Evolutionary conservation across 2,113 vertebrate species (phyloP).

Genomic region (Hippocampus zosterae): DNA sequence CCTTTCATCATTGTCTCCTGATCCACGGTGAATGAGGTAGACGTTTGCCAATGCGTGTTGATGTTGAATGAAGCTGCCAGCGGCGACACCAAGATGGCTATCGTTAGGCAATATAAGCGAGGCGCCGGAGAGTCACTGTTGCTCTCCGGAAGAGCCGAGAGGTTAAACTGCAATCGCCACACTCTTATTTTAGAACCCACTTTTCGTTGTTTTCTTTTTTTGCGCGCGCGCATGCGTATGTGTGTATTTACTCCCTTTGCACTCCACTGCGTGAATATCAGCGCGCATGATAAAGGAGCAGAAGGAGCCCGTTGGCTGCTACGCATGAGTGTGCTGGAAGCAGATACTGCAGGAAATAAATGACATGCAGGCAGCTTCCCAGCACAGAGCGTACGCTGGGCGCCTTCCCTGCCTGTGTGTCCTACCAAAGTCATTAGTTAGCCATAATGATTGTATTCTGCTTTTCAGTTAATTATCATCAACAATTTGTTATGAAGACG

Average conservation of each 20-base stretch:
- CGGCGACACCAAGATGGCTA: slow-evolving; percentile 54
- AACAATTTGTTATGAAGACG: slow-evolving; percentile 4
- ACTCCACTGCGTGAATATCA: slow-evolving; percentile 48
- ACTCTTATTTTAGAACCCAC: slow-evolving; percentile 28
- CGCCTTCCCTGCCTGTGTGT: slow-evolving; percentile 45
- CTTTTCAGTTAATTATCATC: slow-evolving; percentile 20
- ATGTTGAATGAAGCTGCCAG: slow-evolving; percentile 35
- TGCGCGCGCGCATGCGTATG: slow-evolving; percentile 32
- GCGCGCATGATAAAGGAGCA: slow-evolving; percentile 63
- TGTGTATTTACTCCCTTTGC: slow-evolving; percentile 46
- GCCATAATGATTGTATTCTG: slow-evolving; percentile 25
- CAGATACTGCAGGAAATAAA: slow-evolving; percentile 67
- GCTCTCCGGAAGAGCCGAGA: slow-evolving; percentile 55
- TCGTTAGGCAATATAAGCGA: slow-evolving; percentile 40
- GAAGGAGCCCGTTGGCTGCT: slow-evolving; percentile 64
- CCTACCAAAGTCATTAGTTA: slow-evolving; percentile 48
- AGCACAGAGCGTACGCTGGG: slow-evolving; percentile 50
- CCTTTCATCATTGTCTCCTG: background rate
- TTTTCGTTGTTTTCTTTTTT: background rate
- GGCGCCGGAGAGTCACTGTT: slow-evolving; percentile 54
- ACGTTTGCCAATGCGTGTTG: slow-evolving; percentile 40
- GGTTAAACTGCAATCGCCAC: slow-evolving; percentile 64
- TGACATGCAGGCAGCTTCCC: slow-evolving; percentile 51
- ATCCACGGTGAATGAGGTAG: slow-evolving; percentile 7
- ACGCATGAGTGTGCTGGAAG: slow-evolving; percentile 55